Evolutionary conservation across 2,888 invertebrate species (phyloP), one percentile per base, ranked within the genome.

Genomic region (Sepioteuthis lessoniana): DNA sequence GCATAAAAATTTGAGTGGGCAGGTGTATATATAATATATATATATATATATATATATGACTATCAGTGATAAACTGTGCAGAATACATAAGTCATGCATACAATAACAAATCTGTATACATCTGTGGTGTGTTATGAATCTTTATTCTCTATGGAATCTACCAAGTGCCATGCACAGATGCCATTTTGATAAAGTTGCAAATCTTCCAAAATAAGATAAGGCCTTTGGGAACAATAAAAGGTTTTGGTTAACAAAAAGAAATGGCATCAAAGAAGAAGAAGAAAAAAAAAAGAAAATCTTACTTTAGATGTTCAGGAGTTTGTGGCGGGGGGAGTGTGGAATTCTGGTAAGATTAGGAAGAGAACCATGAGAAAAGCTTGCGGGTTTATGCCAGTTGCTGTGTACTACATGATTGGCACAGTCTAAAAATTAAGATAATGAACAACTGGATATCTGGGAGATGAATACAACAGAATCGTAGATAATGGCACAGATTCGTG

Each of bases 151-250:
- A 19, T n/a, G 76, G 76, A 76, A 76, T 76, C 35, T 13, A 19
- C 76, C 35, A 76, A 76, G 76, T 35, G 76, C 76, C 76, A 35
- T 25, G 19, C n/a, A n/a, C 76, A 76, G 76, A 76, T 76, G 76
- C 76, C 76, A 76, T 76, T 76, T 76, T 76, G 76, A 76, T 76
- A 76, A 76, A 76, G 25, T 25, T n/a, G 76, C 76, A 31, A 28
- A 60, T 60, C 60, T 60, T 60, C 60, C 60, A 76, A 76, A 76
- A 76, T 76, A 76, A n/a, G 76, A 76, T 76, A n/a, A 76, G 76
- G 13, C 76, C 76, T 76, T 16, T 76, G 76, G 76, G 76, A 76
- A 76, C n/a, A 76, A n/a, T 76, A 35, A 76, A 76, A 35, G 76
- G 76, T 76, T 76, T 76, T n/a, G 76, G n/a, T 76, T 76, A 76